Base-by-base conservation (phyloP, 2,888 invertebrate genomes). In the Polietes domitor region DNA sequence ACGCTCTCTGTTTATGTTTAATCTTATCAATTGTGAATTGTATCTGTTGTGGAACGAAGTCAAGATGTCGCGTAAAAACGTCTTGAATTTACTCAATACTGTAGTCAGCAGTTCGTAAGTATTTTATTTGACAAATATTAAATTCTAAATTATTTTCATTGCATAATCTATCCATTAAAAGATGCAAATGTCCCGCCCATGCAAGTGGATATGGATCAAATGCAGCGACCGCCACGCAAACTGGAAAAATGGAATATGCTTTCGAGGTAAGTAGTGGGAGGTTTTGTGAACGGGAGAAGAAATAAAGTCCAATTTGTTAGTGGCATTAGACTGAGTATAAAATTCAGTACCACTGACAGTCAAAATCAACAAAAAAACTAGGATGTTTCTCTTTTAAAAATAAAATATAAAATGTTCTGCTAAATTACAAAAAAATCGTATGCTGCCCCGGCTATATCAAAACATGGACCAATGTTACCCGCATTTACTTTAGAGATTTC, bases 161-260 rank as follows among this genome's bases (percentile, higher is more conserved):
- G 37, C 37, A 1, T 37, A 37, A 7, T 10, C 1, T 37, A 9
- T 37, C 24, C 55, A 0, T 15, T 7, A 75, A 15, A 41, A 96
- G 96, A 70, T 96, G 96, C 88, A 94, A 94, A 89, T 96, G 96
- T 89, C 96, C 96, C 70, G 95, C 96, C 10, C 96, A 96, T 90
- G 94, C 96, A 0, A 93, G 94, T 47, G 88, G 88, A 10, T 91
- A 90, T 89, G 91, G 91, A 87, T 93, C 94, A 77, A 77, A 76
- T 47, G 86, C 89, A 2, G 77, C 84, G 9, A 79, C 85, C 21
- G 93, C 89, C 6, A 84, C 89, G 24, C 93, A 94, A 68, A 94
- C 94, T 93, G 73, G 91, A 2, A 89, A 85, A 85, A 95, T 95
- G 89, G 96, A 96, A 89, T 96, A 96, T 92, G 96, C 96, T 41